Evolutionary conservation across 2,113 vertebrate species (phyloP), one percentile per base, ranked within the genome.

Genomic region (Brachypteracias leptosomus): DNA sequence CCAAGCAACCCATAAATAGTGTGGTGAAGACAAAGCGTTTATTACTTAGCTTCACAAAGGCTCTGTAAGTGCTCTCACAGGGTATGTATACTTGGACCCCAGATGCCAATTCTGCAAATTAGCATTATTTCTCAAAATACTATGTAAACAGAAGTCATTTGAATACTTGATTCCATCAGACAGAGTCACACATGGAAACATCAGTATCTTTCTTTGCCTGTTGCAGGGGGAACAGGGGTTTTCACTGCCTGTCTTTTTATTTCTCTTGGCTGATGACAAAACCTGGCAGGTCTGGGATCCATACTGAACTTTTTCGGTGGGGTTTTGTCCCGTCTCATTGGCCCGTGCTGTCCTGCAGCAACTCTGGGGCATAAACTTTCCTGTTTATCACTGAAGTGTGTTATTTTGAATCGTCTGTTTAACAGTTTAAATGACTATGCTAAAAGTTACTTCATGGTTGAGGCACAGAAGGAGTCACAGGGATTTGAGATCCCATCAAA

Each of bases 1-100:
- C 97, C 93, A 95, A 98, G 98, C 98, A 98, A 98, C 96, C 95
- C 96, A 98, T 98, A 98, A 98, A 98, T 98, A 98, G 97, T 96
- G 96, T 96, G 96, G 98, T 97, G 98, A 98, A 97, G 98, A 98
- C 98, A 98, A 98, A 98, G 96, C 93, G 97, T 98, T 98, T 98
- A 98, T 97, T 97, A 94, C 98, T 97, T 97, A 97, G 97, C 97
- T 95, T 97, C 97, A 90, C 93, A 97, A 93, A 96, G 95, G 94
- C 96, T 89, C 70, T 35, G 42, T 96, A 98, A 98, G 95, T 86
- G 96, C 97, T 97, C 96, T 98, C 97, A 95, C 95, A 96, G 95
- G 97, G 92, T 95, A 96, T 2, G 13, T 75, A 51, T 61, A 87
- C 92, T 85, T 46, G 78, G 89, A 57, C 90, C 97, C 97, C 92